Conservation (phyloP, 2,113 vertebrate species). For the Marcusenius ussheri region DNA sequence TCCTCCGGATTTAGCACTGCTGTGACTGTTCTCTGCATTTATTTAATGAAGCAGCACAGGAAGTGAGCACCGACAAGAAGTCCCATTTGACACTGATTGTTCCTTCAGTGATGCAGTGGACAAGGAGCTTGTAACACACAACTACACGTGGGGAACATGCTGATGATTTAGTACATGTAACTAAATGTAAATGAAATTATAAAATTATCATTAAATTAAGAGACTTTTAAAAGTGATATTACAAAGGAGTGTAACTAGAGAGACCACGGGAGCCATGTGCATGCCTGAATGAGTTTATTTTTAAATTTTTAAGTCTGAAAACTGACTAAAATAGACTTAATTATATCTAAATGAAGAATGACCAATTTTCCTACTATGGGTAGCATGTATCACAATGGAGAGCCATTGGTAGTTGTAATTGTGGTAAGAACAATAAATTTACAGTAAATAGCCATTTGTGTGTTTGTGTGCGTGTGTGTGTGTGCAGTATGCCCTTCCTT, state of each 20-base stretch:
- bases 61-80: slow-evolving; percentile 29
- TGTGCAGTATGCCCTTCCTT: neutral
- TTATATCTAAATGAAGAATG: neutral
- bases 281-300: neutral
- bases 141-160: neutral
- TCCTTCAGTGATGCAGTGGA: neutral
- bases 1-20: slow-evolving; percentile 79
- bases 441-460: neutral
- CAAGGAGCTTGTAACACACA: neutral
- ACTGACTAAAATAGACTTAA: neutral
- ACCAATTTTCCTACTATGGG: neutral
- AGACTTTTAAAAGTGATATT: neutral
- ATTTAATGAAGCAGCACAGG: slow-evolving; percentile 57
- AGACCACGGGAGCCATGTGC: neutral
- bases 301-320: neutral
- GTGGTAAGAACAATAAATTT: neutral
- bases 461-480: neutral
- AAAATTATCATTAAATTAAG: neutral
- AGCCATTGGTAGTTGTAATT: neutral
- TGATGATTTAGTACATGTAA: neutral
- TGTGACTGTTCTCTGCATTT: slow-evolving; percentile 70
- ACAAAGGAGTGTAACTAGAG: neutral
- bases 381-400: neutral
- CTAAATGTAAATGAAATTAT: neutral
- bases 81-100: slow-evolving; percentile 13